Evolutionary conservation across 2,113 vertebrate genomes (phyloP).

Genomic region (Oenanthe melanoleuca): DNA sequence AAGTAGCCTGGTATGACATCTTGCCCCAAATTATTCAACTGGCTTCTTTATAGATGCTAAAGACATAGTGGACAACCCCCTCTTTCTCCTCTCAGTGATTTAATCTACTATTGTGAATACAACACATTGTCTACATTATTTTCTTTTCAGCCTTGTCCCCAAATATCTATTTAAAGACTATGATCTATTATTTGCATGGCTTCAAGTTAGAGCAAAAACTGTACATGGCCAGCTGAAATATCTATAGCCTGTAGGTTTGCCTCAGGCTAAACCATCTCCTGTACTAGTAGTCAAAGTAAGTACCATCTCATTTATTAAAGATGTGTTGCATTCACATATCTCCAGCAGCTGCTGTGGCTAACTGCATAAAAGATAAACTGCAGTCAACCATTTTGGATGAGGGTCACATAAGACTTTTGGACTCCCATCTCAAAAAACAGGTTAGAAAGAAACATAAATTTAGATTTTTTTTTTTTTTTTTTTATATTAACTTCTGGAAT

Average conservation of each 20-base stretch:
- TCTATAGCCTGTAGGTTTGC: constrained; percentile 46
- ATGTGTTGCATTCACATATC: not conserved
- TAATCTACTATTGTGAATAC: not conserved
- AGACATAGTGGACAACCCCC: rapidly evolving
- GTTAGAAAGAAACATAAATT: not conserved
- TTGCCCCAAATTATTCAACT: not conserved
- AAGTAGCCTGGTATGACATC: not conserved
- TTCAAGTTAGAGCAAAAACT: not conserved
- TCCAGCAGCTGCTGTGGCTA: not conserved
- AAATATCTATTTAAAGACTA: constrained; percentile 27
- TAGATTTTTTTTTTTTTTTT: not conserved
- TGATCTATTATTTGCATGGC: not conserved
- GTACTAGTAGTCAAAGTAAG: constrained; percentile 35
- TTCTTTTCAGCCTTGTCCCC: not conserved
- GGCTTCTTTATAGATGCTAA: not conserved
- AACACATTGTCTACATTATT: not conserved
- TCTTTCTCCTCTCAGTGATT: not conserved
- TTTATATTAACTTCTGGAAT: not conserved
- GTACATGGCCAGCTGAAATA: not conserved
- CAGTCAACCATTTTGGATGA: not conserved
- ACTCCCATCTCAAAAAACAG: not conserved
- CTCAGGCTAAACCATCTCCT: constrained; percentile 51
- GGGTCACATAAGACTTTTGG: not conserved
- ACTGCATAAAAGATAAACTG: not conserved
- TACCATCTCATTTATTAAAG: constrained; percentile 49